Evolutionary conservation across 2,797 vertebrate species (phyloP).

Genomic region (Sebastes itinus): DNA sequence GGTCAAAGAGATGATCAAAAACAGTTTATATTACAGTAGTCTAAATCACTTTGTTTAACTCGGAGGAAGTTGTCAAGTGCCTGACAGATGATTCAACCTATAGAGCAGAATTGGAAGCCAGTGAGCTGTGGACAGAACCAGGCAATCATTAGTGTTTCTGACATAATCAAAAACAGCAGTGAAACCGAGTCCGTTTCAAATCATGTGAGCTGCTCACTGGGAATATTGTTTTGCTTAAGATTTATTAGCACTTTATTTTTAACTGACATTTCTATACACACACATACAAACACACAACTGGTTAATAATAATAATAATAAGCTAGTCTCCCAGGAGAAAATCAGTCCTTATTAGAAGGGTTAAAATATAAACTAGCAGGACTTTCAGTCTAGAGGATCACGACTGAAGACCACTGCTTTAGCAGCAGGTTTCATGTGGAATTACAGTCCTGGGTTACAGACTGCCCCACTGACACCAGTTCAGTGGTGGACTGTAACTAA

Average conservation of each 20-base stretch:
- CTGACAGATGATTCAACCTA: constrained; percentile 55
- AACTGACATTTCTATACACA: constrained; percentile 24
- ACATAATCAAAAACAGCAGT: constrained; percentile 57
- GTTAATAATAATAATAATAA: constrained; percentile 8
- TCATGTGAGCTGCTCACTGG: constrained; percentile 17
- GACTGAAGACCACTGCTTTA: background rate
- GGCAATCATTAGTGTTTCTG: constrained; percentile 48
- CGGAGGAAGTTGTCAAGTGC: constrained; percentile 47
- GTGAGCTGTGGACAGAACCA: constrained; percentile 43
- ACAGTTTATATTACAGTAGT: constrained; percentile 19
- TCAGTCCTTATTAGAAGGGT: constrained; percentile 3
- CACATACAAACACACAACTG: background rate
- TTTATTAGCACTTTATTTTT: constrained; percentile 48
- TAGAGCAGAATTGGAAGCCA: constrained; percentile 40
- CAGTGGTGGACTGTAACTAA: background rate
- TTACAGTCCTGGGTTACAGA: constrained; percentile 20
- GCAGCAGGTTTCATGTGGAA: constrained; percentile 16
- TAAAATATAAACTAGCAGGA: constrained; percentile 19
- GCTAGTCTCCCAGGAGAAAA: constrained; percentile 13
- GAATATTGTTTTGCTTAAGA: constrained; percentile 37
- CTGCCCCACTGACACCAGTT: background rate
- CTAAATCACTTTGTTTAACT: constrained; percentile 39
- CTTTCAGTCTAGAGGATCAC: background rate
- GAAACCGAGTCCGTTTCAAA: constrained; percentile 30
- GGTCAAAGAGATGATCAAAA: constrained; percentile 28